These are phyloP conservation scores for Allophyes oxyacanthae DNA, from an alignment of 2,888 invertebrate genomes.

Conservation along the genomic window DNA sequence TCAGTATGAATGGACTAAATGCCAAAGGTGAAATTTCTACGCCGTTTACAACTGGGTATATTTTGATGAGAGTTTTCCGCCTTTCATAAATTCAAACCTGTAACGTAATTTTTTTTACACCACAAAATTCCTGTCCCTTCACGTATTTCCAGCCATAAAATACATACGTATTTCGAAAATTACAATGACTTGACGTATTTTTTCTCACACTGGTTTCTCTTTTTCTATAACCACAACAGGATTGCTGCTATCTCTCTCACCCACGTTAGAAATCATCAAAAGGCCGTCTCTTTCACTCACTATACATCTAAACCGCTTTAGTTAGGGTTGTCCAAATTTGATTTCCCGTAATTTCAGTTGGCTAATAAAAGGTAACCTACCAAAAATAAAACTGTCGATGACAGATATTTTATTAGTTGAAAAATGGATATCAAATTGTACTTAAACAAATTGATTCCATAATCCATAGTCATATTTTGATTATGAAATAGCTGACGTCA, in stretches of 20 bases:
- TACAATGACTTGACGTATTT: conserved; percentile 52
- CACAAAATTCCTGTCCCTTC: conserved; percentile 4
- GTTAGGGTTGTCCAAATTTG: conserved; percentile 53
- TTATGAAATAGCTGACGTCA: conserved; percentile 17
- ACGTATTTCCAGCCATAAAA: conserved; percentile 7
- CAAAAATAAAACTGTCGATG: conserved; percentile 13
- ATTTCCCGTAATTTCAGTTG: conserved; percentile 12
- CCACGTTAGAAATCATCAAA: conserved; percentile 37
- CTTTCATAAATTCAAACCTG: conserved; percentile 1
- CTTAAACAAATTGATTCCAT: conserved; percentile 10
- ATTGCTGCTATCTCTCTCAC: conserved; percentile 59
- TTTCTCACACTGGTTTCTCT: conserved; percentile 62
- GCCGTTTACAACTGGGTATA: conserved; percentile 1
- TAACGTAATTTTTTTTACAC: conserved; percentile 3
- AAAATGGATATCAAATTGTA: conserved; percentile 5
- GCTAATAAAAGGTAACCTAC: background rate
- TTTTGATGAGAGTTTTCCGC: conserved; percentile 5
- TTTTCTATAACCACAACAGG: conserved; percentile 58
- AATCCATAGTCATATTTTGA: background rate
- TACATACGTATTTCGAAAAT: conserved; percentile 43
- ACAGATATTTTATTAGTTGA: conserved; percentile 11
- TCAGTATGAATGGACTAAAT: conserved; percentile 43
- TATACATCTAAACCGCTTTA: conserved; percentile 52
- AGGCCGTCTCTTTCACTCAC: conserved; percentile 57
- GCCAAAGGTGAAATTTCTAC: conserved; percentile 34